Evolutionary conservation across 2,888 invertebrate species (phyloP), one percentile per base, ranked within the genome.

Genomic region (Bombyx huttoni): DNA sequence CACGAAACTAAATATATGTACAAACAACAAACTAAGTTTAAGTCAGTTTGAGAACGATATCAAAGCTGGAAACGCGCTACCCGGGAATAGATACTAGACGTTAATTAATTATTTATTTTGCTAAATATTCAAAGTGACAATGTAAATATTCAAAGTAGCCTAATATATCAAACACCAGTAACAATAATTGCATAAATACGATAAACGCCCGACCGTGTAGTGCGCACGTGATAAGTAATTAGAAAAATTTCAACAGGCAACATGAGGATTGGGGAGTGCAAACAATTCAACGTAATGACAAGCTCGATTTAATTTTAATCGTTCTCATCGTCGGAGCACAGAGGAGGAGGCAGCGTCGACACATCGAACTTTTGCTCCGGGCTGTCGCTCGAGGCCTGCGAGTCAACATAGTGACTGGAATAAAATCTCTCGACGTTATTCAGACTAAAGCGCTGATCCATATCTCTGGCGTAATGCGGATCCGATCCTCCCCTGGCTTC

Each of bases 331-430:
- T 94, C 94, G 52, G 92, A 91, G 66, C 94, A 90, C 58, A 94
- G 85, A 52, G 94, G 94, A 52, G 94, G 94, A n/a, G 94, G 94
- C 64, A 94, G 90, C 34, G 91, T 92, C 45, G 93, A 91, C 14
- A 94, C 92, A 67, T 94, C 94, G 69, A 94, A 92, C 68, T 91
- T 91, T 53, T 92, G 92, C 60, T 94, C 94, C n/a, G 92, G 92
- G 53, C 92, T 83, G 72, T 93, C 90, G 73, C 91, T 89, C 62
- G 91, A 79, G 66, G 92, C 90, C 73, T 94, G 90, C 64, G 90
- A 89, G 78, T 92, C 83, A 60, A 91, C 77, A 70, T 91, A 74
- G 62, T 88, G 73, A 81, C 90, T 78, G 74, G 81, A 79, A 80
- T 90, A 75, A 76, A 79, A 83, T 64, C 87, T 68, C 67, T 86